Percentiles rank a stretch among this genome's conserved stretches.
These are phyloP conservation scores for Phoenoteleia sp. DNA, from an alignment of 2,888 invertebrate species.

Conservation along the genomic window DNA sequence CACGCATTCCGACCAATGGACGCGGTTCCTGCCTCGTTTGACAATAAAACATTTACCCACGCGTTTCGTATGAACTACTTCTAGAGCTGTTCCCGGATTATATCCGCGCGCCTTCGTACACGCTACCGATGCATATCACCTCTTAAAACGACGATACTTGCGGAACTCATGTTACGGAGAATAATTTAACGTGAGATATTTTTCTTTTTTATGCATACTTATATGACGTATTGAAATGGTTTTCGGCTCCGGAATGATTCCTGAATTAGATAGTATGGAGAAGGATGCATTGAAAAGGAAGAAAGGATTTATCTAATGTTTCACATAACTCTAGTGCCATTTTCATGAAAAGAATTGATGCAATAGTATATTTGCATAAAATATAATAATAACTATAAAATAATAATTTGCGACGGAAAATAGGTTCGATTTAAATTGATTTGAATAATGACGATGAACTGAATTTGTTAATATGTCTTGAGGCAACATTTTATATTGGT, in stretches of 20 bases:
- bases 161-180: slow-evolving; percentile 46
- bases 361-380: too few species aligned
- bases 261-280: slow-evolving; percentile 15
- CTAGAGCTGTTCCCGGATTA: slow-evolving; percentile 74
- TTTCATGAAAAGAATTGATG: too few species aligned
- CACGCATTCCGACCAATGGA: slow-evolving; percentile 74
- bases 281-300: neutral
- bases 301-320: too few species aligned
- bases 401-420: too few species aligned
- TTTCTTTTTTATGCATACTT: slow-evolving; percentile 10
- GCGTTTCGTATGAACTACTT: slow-evolving; percentile 77
- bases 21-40: slow-evolving; percentile 62
- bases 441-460: too few species aligned
- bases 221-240: neutral
- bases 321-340: too few species aligned
- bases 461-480: too few species aligned
- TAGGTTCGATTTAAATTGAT: too few species aligned
- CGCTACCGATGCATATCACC: slow-evolving; percentile 66
- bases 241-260: slow-evolving; percentile 10
- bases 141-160: slow-evolving; percentile 40
- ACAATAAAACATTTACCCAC: slow-evolving; percentile 84
- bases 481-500: too few species aligned
- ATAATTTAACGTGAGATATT: slow-evolving; percentile 62
- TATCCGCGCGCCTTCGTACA: slow-evolving; percentile 77
- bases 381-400: too few species aligned